Base-by-base conservation (phyloP, 2,888 invertebrate genomes). In the Podabrus alpinus region DNA sequence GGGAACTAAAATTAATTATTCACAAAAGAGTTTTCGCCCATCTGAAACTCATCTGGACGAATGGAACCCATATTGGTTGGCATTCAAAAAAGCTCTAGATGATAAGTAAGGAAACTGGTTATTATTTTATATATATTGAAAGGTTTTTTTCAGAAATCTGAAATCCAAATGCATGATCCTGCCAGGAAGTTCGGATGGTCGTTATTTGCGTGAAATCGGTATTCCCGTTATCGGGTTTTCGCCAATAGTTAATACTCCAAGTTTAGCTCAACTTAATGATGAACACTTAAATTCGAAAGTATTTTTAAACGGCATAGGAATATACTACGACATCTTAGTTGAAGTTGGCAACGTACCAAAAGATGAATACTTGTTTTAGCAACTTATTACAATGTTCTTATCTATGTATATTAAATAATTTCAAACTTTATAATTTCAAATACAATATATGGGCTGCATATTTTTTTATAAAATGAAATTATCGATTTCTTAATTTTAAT, bases 101-200 rank as follows among this genome's bases (percentile, higher is more conserved):
- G 82, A 87, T 75, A 85, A 89, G 87, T 87, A 81, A 78, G 15
- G 15, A 17, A 66, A 29, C 17, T 61, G 17, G 11, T 25, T 25
- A 1, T 11, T 11, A 25, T 25, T 25, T 24, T 2, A 9, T 21
- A 24, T 1, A 9, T 24, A 9, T 24, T 9, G 9, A 25, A 25
- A 15, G 60, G 3, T 61, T 61, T 11, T 16, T 25, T 61, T 61
- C 2, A 19, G 62, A 15, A 62, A 19, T 15, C 11, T 13, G 11
- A 17, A 62, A 15, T 62, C 9, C 3, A n/a, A 62, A 62, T 19
- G 10, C 11, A 16, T 1, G 82, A 94, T 96, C 69, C 97, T 97
- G 85, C 94, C 96, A 0, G 98, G 95, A 2, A 96, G 94, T 59
- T 97, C 98, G 0, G 98, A 98, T 84, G 94, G 95, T 83, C 91